These are phyloP conservation scores for Drosophila ficusphila DNA, from an alignment of 1,140 invertebrate genomes.

Conservation along the genomic window DNA sequence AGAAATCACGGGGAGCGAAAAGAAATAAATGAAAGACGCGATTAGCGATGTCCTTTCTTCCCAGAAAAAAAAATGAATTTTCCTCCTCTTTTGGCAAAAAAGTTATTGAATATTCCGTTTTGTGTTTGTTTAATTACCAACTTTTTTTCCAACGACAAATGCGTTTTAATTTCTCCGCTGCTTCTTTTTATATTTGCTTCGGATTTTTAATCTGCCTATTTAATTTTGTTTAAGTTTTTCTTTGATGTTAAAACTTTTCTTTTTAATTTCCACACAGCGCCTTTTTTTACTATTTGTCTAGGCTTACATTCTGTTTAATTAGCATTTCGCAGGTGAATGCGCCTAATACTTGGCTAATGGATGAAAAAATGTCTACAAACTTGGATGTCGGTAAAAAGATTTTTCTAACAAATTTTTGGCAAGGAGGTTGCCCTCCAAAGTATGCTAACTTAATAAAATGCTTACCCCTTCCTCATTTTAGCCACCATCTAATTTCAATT, in stretches of 20 bases:
- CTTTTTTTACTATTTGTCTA: constrained; percentile 51
- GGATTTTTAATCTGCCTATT: constrained; percentile 72
- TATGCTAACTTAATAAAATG: background rate
- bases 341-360: constrained; percentile 21
- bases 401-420: background rate
- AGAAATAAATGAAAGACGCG: constrained; percentile 47
- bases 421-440: background rate
- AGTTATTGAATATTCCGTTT: constrained; percentile 80
- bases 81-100: constrained; percentile 10
- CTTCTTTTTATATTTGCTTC: constrained; percentile 44
- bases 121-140: constrained; percentile 81
- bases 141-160: constrained; percentile 75
- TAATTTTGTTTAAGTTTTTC: constrained; percentile 71
- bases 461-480: background rate
- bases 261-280: constrained; percentile 48
- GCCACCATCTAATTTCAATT: constrained; percentile 50
- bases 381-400: background rate
- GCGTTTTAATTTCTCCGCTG: constrained; percentile 35
- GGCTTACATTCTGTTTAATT: constrained; percentile 71
- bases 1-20: constrained; percentile 5
- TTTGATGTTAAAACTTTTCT: constrained; percentile 76
- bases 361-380: background rate
- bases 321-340: constrained; percentile 44
- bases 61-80: constrained; percentile 13
- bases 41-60: constrained; percentile 63